Evolutionary conservation across 2,888 invertebrate genomes (phyloP).

Genomic region (Acrocyrtus sp.): DNA sequence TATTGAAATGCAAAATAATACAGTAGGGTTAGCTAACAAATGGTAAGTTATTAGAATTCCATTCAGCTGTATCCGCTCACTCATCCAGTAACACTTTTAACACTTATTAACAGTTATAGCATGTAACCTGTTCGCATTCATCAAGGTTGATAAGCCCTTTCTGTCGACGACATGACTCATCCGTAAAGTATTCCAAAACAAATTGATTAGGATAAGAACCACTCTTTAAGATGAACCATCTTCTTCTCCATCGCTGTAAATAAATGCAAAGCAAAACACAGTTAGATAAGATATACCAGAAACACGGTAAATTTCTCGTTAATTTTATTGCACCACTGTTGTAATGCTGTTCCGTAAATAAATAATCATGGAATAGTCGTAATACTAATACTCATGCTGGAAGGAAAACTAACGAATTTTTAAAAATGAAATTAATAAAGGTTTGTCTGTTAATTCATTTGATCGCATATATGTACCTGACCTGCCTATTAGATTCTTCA

Average conservation of each 20-base stretch:
- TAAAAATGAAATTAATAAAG: too few relatives aligned
- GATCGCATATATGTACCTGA: too few relatives aligned
- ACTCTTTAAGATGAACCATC: constrained; percentile 92
- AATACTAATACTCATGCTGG: too few relatives aligned
- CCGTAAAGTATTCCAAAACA: constrained; percentile 92
- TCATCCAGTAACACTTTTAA: not conserved
- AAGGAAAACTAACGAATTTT: too few relatives aligned
- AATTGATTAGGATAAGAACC: constrained; percentile 94
- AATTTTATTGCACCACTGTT: not conserved
- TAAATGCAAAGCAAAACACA: not conserved
- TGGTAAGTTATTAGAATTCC: too few relatives aligned
- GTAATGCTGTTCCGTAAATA: not conserved
- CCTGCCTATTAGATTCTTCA: too few relatives aligned
- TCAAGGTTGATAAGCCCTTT: constrained; percentile 94
- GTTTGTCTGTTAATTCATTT: too few relatives aligned
- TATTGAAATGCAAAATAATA: constrained; percentile 7
- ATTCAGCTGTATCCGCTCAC: not conserved
- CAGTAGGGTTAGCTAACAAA: too few relatives aligned
- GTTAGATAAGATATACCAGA: not conserved
- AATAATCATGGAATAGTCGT: not conserved
- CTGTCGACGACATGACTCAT: constrained; percentile 83
- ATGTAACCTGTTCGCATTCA: constrained; percentile 89
- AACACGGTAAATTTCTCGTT: not conserved
- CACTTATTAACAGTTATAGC: not conserved
- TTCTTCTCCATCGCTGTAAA: constrained; percentile 89